These are phyloP conservation scores for Margarornis squamiger DNA, from an alignment of 2,797 vertebrate genomes.

Conservation along the genomic window DNA sequence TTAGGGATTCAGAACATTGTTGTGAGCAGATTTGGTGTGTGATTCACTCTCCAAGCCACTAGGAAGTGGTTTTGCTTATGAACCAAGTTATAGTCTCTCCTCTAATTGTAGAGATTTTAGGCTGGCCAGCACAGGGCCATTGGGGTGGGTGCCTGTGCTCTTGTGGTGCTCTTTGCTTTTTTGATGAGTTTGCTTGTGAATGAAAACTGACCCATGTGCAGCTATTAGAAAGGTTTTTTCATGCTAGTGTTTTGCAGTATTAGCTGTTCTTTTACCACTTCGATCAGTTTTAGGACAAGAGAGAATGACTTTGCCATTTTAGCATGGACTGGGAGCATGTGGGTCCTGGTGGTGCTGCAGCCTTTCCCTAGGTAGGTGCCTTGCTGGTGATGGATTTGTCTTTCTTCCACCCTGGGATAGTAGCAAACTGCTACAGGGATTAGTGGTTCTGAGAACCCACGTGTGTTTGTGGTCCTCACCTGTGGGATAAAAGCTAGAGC, in stretches of 20 bases:
- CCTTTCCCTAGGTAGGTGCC: neutral
- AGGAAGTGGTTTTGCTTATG: neutral
- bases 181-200: neutral
- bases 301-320: neutral
- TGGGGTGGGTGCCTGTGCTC: rapidly evolving
- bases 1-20: neutral
- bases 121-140: neutral
- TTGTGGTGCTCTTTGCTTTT: neutral
- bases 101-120: neutral
- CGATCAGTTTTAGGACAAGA: neutral
- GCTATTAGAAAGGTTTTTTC: neutral
- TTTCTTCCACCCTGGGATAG: neutral
- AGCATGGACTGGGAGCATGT: rapidly evolving
- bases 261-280: neutral
- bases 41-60: neutral
- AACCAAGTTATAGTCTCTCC: neutral
- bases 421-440: neutral
- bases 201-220: neutral
- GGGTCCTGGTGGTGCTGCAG: neutral
- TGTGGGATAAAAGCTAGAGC: neutral
- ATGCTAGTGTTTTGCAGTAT: neutral
- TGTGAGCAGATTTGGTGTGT: neutral
- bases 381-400: rapidly evolving
- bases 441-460: neutral
- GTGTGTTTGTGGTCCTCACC: neutral